Evolutionary conservation across 1,140 invertebrate species (phyloP), one percentile per base, ranked within the genome.

Genomic region (Pseudobourletiella spinata): DNA sequence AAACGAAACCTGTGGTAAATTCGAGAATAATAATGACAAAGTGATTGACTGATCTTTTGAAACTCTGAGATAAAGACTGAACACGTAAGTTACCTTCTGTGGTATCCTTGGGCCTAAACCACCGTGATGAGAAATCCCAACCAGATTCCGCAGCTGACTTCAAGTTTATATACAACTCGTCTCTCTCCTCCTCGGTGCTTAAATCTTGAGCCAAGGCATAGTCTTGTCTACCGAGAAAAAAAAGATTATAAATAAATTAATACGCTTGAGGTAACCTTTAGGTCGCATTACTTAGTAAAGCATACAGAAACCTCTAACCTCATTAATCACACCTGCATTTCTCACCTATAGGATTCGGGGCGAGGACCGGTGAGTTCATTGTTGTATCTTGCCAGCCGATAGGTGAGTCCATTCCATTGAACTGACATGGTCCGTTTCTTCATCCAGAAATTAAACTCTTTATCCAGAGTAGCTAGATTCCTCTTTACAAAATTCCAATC

Each of bases 81-180:
- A n/a, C n/a, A n/a, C n/a, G n/a, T n/a, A n/a, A n/a, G n/a, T n/a
- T n/a, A n/a, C n/a, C n/a, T n/a, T n/a, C n/a, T n/a, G n/a, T n/a
- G n/a, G 32, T 8, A 50, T 29, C 54, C 2, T 22, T 4, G 39
- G 57, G 55, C 8, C 88, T 84, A 71, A 91, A 94, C 93, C 93
- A 96, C 48, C 93, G 79, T 3, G 86, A 89, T 16, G 89, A 92
- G 75, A 95, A 97, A 73, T 97, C 93, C 90, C 91, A 95, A 1
- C 92, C 93, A 1, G 89, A 91, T 74, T 97, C 92, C 0, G 90
- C 90, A 0, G 87, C 91, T 0, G 90, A 84, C 72, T 92, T 91
- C 1, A 95, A 71, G 73, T 94, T 85, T 0, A 84, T 79, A 71
- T 88, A 94, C 66, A 87, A 81, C 43, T 82, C 79, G 64, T 88